Percentiles rank a stretch among this genome's conserved stretches.
phyloP scores from a whole-genome alignment of 2,888 invertebrate genomes.

The Dryobotodes eremita region DNA sequence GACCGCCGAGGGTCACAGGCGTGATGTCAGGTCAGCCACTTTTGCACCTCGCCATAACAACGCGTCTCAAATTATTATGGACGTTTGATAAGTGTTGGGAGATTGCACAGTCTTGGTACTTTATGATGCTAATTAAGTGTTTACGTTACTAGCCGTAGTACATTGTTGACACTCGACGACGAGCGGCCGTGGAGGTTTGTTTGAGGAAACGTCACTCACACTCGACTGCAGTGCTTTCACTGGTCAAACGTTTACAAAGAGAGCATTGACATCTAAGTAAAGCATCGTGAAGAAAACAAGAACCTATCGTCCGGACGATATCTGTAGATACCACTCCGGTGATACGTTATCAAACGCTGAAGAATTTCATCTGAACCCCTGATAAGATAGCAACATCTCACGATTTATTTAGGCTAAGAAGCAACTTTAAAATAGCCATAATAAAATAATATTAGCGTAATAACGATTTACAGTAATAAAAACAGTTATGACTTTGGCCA shows the following conservation, averaged over 20 bases:
- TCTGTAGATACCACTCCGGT: conserved; percentile 67
- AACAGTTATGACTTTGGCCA: conserved; percentile 86
- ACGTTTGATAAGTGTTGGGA: conserved; percentile 90
- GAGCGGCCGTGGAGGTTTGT: conserved; percentile 72
- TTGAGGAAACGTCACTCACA: conserved; percentile 78
- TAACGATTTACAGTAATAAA: conserved; percentile 89
- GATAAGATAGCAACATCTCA: conserved; percentile 80
- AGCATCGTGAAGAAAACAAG: conserved; percentile 65
- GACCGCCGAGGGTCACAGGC: conserved; percentile 88
- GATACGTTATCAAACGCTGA: conserved; percentile 71
- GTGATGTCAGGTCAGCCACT: conserved; percentile 91
- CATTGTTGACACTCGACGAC: conserved; percentile 78
- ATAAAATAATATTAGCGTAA: conserved; percentile 88
- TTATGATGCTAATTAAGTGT: conserved; percentile 90
- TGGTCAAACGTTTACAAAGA: conserved; percentile 67
- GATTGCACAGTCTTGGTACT: conserved; percentile 89
- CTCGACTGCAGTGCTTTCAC: conserved; percentile 79
- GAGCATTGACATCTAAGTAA: conserved; percentile 73
- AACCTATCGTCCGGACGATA: conserved; percentile 66
- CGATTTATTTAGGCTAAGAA: conserved; percentile 80
- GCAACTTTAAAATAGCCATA: conserved; percentile 80
- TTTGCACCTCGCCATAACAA: conserved; percentile 91
- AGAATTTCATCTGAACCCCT: conserved; percentile 76
- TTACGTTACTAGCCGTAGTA: conserved; percentile 80
- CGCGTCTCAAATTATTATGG: conserved; percentile 91